Evolutionary conservation across 1,140 invertebrate genomes (phyloP).

Genomic region (Zaprionus africanus): DNA sequence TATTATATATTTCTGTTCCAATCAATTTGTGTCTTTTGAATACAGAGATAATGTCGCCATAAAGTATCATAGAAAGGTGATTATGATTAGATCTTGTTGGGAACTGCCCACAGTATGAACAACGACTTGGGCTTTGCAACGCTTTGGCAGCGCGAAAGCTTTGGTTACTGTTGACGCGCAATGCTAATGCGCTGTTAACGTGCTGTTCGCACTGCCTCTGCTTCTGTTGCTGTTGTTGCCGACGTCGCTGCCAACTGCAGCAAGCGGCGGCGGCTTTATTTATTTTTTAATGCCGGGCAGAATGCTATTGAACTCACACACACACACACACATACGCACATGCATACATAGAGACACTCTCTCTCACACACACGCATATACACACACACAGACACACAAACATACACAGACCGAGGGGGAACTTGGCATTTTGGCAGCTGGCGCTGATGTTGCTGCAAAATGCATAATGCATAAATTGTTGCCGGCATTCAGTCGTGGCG

Average conservation of each 20-base stretch:
- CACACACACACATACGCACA: slow-evolving; percentile 24
- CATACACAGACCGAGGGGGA: not conserved
- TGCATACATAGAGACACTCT: not conserved
- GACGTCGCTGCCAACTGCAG: slow-evolving; percentile 47
- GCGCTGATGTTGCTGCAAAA: slow-evolving; percentile 50
- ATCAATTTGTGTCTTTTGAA: too few species aligned
- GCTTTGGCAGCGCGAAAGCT: slow-evolving; percentile 31
- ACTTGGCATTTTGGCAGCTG: slow-evolving; percentile 34
- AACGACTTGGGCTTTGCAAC: not conserved
- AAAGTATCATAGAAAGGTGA: too few species aligned
- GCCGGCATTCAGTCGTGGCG: slow-evolving; percentile 28
- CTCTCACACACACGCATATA: not conserved
- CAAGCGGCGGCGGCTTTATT: slow-evolving; percentile 65
- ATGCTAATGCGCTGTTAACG: slow-evolving; percentile 28
- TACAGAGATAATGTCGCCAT: too few species aligned
- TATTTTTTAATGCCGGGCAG: slow-evolving; percentile 75
- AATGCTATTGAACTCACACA: slow-evolving; percentile 77
- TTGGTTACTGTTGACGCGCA: slow-evolving; percentile 11
- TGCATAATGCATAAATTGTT: slow-evolving; percentile 57
- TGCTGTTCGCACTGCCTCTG: slow-evolving; percentile 12
- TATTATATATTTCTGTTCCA: too few species aligned
- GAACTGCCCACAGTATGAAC: too few species aligned
- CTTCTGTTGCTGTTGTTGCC: slow-evolving; percentile 3
- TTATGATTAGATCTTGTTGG: too few species aligned
- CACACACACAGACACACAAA: not conserved